Evolutionary conservation across 2,113 vertebrate species (phyloP), one percentile per base, ranked within the genome.

Genomic region (Nettapus auritus): DNA sequence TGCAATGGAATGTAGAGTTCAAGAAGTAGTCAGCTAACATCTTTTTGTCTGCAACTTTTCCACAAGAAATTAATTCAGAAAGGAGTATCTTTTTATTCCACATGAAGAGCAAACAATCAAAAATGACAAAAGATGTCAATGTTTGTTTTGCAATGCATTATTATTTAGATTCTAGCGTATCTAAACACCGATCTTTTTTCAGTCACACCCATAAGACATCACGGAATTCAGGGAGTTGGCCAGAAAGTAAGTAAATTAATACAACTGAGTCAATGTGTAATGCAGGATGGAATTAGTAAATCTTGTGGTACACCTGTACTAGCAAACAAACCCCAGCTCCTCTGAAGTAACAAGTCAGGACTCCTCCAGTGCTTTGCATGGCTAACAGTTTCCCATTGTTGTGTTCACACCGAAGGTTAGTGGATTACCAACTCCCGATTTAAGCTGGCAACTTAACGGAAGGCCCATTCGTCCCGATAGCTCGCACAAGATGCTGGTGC

Each of bases 401-500:
- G 44, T 86, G 50, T 89, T 96, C 55, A 52, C 86, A 62, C 68
- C 92, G n/a, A 13, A 99, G 99, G 99, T 99, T 90, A 99, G 99
- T 56, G 99, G 99, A 46, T 96, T 99, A 76, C 99, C 99, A 2
- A 99, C 99, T 10, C 99, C 99, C 8, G 99, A 99, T 96, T 98
- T 99, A 60, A 98, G 98, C 94, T 99, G 99, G 99, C 99, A 99
- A 88, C 97, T 99, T 23, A 99, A 99, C 12, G 99, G 99, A 52
- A 98, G 98, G 95, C 98, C 98, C 34, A 98, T 99, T 80, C 98
- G 99, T 36, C 99, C 99, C 0, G 99, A 99, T 86, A 99, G 98
- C 8, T 98, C 98, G 80, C 99, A 99, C 95, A 99, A 99, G 97
- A 99, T 99, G 99, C 75, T 99, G 84, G 99, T 99, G 95, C 98